These are phyloP conservation scores for Eonycteris spelaea DNA, from an alignment of 2,113 vertebrate genomes.

Conservation along the genomic window DNA sequence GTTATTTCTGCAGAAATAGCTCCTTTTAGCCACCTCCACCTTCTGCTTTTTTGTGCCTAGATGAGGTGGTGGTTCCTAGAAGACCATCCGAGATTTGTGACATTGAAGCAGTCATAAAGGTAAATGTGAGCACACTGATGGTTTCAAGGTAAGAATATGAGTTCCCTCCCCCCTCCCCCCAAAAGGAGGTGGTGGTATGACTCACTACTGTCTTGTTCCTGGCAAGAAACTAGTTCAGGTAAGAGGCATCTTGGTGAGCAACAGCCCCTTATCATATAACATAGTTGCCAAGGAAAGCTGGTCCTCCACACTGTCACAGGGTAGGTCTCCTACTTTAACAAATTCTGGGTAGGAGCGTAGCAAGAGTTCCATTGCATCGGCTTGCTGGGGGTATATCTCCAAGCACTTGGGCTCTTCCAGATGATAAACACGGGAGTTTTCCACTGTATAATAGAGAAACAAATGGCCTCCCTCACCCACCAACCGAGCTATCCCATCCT, in stretches of 20 bases:
- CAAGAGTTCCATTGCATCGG: slow-evolving; percentile 91
- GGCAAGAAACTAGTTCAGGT: slow-evolving; percentile 33
- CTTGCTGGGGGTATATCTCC: slow-evolving; percentile 90
- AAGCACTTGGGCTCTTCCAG: slow-evolving; percentile 92
- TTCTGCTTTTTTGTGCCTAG: slow-evolving; percentile 68
- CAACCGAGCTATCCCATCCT: slow-evolving; percentile 88
- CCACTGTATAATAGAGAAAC: slow-evolving; percentile 89
- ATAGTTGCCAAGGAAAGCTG: slow-evolving; percentile 83
- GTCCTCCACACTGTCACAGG: slow-evolving; percentile 87
- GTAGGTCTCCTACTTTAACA: slow-evolving; percentile 86
- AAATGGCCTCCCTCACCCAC: slow-evolving; percentile 90
- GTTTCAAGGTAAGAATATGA: slow-evolving; percentile 52
- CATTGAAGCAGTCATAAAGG: slow-evolving; percentile 53
- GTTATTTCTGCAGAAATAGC: background rate
- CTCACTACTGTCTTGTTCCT: background rate
- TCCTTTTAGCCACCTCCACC: slow-evolving; percentile 11
- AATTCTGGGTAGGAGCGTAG: slow-evolving; percentile 93
- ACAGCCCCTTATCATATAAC: slow-evolving; percentile 86
- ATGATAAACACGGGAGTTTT: slow-evolving; percentile 97
- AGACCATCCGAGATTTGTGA: slow-evolving; percentile 18
- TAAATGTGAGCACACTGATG: slow-evolving; percentile 46
- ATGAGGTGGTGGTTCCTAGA: slow-evolving; percentile 8
- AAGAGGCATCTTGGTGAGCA: slow-evolving; percentile 83
- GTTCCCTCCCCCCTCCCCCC: background rate
- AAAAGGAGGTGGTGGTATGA: background rate